Evolutionary conservation across 2,113 vertebrate species (phyloP).

Genomic region (Peromyscus maniculatus): DNA sequence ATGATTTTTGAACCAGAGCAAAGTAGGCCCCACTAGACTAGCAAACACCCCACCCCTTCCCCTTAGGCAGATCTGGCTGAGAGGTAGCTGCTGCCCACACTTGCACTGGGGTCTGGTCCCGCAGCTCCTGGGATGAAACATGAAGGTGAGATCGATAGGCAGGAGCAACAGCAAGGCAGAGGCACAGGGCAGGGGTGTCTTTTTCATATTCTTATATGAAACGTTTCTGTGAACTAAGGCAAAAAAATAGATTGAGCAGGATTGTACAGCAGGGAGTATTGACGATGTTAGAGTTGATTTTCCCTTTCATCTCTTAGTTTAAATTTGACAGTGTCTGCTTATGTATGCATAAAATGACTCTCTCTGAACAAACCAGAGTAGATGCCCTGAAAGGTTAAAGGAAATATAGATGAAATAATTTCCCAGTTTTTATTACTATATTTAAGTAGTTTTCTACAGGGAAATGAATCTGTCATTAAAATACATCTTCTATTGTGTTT

Average conservation of each 20-base stretch:
- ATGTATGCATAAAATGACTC: conserved; percentile 72
- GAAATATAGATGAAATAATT: conserved; percentile 72
- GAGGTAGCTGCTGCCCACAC: conserved; percentile 71
- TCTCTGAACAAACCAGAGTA: conserved; percentile 56
- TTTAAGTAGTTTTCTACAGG: conserved; percentile 63
- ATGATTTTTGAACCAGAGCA: conserved; percentile 77
- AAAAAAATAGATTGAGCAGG: conserved; percentile 46
- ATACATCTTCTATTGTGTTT: conserved; percentile 55
- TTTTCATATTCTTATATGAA: conserved; percentile 83
- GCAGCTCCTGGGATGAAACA: conserved; percentile 81
- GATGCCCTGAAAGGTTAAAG: conserved; percentile 73
- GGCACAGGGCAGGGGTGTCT: conserved; percentile 75
- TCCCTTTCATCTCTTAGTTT: conserved; percentile 81
- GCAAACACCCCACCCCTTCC: conserved; percentile 79
- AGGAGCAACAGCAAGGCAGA: conserved; percentile 73
- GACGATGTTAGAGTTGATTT: conserved; percentile 74
- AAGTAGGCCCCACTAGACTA: conserved; percentile 74
- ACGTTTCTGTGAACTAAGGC: conserved; percentile 80
- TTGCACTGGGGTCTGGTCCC: conserved; percentile 75
- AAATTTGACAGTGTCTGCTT: conserved; percentile 80
- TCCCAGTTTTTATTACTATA: conserved; percentile 62
- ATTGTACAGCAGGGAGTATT: conserved; percentile 74
- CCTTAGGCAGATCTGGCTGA: conserved; percentile 77
- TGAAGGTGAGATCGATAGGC: conserved; percentile 78
- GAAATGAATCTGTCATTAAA: conserved; percentile 74